Evolutionary conservation across 2,888 invertebrate species (phyloP).

Genomic region (Charanyca ferruginea): DNA sequence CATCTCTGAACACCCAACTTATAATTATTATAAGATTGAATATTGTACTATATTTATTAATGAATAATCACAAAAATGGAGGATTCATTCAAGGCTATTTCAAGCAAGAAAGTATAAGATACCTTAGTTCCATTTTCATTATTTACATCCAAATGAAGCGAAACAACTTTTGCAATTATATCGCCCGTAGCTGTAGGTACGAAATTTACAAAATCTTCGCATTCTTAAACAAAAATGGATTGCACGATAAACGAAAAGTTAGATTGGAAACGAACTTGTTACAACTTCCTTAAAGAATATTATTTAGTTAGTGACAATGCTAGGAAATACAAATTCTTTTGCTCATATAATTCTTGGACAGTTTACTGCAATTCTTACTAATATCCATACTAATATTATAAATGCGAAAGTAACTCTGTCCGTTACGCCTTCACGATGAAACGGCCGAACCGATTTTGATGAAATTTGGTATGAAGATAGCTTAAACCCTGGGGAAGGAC

Average conservation of each 20-base stretch:
- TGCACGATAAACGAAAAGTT: conserved; percentile 78
- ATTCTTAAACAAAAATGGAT: conserved; percentile 73
- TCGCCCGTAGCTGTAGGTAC: conserved; percentile 62
- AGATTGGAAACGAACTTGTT: conserved; percentile 76
- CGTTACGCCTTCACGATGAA: too few species aligned
- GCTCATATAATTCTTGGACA: conserved; percentile 8
- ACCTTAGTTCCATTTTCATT: conserved; percentile 45
- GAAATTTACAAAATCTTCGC: conserved; percentile 74
- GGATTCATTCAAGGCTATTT: not conserved
- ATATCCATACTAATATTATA: too few species aligned
- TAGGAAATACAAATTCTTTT: conserved; percentile 53
- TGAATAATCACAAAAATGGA: not conserved
- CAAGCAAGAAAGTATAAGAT: conserved; percentile 16
- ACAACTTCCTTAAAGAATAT: conserved; percentile 68
- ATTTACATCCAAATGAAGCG: conserved; percentile 65
- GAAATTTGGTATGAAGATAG: too few species aligned
- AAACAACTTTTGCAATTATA: conserved; percentile 68
- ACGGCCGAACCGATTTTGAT: too few species aligned
- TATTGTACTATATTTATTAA: too few species aligned
- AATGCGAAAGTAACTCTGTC: too few species aligned
- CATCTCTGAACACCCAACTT: too few species aligned
- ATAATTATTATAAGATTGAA: too few species aligned
- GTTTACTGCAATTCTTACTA: conserved; percentile 6
- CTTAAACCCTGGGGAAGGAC: too few species aligned
- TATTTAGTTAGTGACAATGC: conserved; percentile 65